A percentile compares a stretch with the other conserved stretches of the same genome.
phyloP scores from a whole-genome alignment of 2,888 invertebrate species.

The Ypsolopha sequella region DNA sequence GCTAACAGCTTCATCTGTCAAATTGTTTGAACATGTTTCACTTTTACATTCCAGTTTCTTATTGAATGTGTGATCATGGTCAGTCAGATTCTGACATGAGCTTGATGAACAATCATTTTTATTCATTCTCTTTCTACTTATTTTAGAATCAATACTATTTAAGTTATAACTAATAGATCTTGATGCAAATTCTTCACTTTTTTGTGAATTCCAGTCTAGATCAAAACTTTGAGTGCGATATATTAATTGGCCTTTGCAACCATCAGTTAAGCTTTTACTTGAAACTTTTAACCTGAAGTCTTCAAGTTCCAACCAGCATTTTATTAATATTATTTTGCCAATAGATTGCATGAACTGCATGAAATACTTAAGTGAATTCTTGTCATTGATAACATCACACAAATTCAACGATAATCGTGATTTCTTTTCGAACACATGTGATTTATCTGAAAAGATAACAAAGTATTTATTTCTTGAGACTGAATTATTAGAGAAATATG shows the following conservation, averaged over 20 bases:
- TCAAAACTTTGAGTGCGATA: slow-evolving; percentile 49
- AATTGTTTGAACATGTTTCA: slow-evolving; percentile 21
- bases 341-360: slow-evolving; percentile 88
- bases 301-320: slow-evolving; percentile 84
- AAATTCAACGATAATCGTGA: slow-evolving; percentile 82
- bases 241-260: slow-evolving; percentile 28
- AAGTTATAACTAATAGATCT: slow-evolving; percentile 21
- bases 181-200: slow-evolving; percentile 20
- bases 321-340: slow-evolving; percentile 74
- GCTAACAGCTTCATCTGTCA: slow-evolving; percentile 73
- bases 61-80: slow-evolving; percentile 16
- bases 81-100: slow-evolving; percentile 42
- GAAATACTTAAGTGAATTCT: slow-evolving; percentile 85
- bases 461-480: no score
- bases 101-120: slow-evolving; percentile 32
- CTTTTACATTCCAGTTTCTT: slow-evolving; percentile 20
- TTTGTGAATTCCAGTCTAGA: slow-evolving; percentile 28
- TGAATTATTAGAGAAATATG: no score
- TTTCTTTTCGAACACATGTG: slow-evolving; percentile 50
- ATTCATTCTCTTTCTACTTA: slow-evolving; percentile 15
- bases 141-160: slow-evolving; percentile 23
- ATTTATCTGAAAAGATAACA: slow-evolving; percentile 36
- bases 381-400: slow-evolving; percentile 81
- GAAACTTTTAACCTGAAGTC: slow-evolving; percentile 61
- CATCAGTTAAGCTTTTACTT: slow-evolving; percentile 18